Percentiles rank a stretch among this genome's conserved stretches.
These are phyloP conservation scores for Zaprionus nigranus DNA, from an alignment of 1,140 invertebrate species.

Conservation along the genomic window DNA sequence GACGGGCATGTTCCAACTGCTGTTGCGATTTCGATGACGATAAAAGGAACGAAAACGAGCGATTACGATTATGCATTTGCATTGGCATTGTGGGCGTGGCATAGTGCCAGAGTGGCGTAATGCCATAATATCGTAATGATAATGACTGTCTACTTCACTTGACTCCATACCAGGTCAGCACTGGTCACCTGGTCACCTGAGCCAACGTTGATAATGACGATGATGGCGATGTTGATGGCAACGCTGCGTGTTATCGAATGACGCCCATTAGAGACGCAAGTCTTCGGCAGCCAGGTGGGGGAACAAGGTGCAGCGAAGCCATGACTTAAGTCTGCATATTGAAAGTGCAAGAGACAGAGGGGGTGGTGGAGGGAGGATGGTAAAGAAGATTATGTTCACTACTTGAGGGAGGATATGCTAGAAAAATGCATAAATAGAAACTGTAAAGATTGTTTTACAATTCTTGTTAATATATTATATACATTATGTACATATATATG, in stretches of 20 bases:
- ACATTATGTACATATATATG: background rate
- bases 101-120: background rate
- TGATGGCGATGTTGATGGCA: conserved; percentile 36
- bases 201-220: background rate
- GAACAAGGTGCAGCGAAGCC: background rate
- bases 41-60: conserved; percentile 26
- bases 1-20: background rate
- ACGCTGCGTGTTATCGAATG: conserved; percentile 19
- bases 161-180: conserved; percentile 1
- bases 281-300: background rate
- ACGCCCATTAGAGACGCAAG: background rate
- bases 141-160: conserved; percentile 1
- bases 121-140: background rate
- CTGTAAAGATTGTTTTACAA: background rate
- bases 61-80: conserved; percentile 48
- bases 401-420: background rate
- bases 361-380: too few species aligned
- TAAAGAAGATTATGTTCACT: too few species aligned
- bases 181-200: background rate
- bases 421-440: background rate
- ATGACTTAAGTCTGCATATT: background rate
- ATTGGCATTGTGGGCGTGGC: background rate
- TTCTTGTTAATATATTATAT: too few species aligned
- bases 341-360: too few species aligned
- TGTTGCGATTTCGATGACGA: conserved; percentile 11